A percentile compares a stretch with the other conserved stretches of the same genome.
These are phyloP conservation scores for Decapterus maruadsi DNA, from an alignment of 2,797 vertebrate species.

Conservation along the genomic window DNA sequence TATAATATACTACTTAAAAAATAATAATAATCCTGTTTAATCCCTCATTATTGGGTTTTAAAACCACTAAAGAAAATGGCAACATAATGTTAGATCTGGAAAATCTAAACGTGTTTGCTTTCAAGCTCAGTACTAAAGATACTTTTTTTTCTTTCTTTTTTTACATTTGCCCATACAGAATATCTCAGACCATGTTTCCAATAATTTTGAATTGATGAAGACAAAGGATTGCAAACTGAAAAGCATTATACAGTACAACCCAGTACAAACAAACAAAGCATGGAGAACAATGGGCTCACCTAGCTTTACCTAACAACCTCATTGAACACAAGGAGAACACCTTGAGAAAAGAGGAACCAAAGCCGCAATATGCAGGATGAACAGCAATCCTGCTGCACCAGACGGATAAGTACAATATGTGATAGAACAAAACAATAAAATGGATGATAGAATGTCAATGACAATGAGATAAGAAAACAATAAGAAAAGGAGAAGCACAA, in stretches of 20 bases:
- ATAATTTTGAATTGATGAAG: constrained; percentile 4
- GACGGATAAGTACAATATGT: constrained; percentile 34
- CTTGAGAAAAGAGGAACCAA: constrained; percentile 25
- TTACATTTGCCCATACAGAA: not conserved
- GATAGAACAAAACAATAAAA: constrained; percentile 44
- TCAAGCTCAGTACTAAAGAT: not conserved
- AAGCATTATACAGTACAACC: not conserved
- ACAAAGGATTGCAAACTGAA: not conserved
- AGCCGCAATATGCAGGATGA: constrained; percentile 8
- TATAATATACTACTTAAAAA: too few relatives aligned
- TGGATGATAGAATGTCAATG: constrained; percentile 46
- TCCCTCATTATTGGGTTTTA: constrained; percentile 7
- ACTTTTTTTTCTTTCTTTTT: not conserved
- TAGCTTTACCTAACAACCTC: constrained; percentile 11
- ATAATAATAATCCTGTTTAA: not conserved
- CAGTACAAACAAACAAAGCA: not conserved
- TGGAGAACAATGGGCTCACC: not conserved
- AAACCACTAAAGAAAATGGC: constrained; percentile 22
- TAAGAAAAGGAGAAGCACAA: constrained; percentile 46
- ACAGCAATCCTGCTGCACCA: constrained; percentile 19
- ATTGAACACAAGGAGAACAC: constrained; percentile 4
- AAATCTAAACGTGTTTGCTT: constrained; percentile 7
- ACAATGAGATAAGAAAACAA: constrained; percentile 55
- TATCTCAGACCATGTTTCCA: not conserved
- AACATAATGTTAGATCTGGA: constrained; percentile 15